Evolutionary conservation across 1,140 invertebrate genomes (phyloP).

Genomic region (Helicoverpa zea): DNA sequence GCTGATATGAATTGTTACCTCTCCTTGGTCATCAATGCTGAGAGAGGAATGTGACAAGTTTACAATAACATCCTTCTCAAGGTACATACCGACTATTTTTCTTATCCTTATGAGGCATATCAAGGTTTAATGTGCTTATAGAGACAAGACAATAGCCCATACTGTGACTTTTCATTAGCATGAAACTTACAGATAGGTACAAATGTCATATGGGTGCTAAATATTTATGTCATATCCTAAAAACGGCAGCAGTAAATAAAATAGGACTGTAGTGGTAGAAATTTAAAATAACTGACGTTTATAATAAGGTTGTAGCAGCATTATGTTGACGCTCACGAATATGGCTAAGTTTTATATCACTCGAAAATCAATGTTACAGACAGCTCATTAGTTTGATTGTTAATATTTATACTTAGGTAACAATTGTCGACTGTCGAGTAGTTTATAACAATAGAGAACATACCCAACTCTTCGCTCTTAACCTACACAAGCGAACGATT

Average conservation of each 20-base stretch:
- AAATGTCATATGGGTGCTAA: constrained; percentile 56
- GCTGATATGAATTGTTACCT: background rate
- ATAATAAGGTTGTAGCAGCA: too few species aligned
- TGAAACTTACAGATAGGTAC: constrained; percentile 55
- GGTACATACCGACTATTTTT: background rate
- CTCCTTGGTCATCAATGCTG: too few species aligned
- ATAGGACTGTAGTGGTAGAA: background rate
- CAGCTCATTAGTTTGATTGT: too few species aligned
- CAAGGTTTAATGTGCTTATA: constrained; percentile 20
- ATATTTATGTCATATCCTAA: constrained; percentile 24
- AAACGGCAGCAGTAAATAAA: background rate
- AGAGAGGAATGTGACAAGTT: background rate
- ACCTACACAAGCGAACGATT: background rate
- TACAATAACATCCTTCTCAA: constrained; percentile 5
- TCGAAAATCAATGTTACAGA: too few species aligned
- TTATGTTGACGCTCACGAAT: too few species aligned
- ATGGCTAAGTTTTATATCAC: too few species aligned
- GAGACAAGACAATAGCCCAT: constrained; percentile 12
- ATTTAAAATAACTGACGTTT: too few species aligned
- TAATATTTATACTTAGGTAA: too few species aligned
- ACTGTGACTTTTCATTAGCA: constrained; percentile 57
- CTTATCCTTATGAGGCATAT: background rate
- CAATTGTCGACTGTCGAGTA: too few species aligned
- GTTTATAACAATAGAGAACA: too few species aligned
- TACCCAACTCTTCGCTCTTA: too few species aligned